phyloP scores from a whole-genome alignment of 2,888 invertebrate species.

The Lasioglossum marginatum region DNA sequence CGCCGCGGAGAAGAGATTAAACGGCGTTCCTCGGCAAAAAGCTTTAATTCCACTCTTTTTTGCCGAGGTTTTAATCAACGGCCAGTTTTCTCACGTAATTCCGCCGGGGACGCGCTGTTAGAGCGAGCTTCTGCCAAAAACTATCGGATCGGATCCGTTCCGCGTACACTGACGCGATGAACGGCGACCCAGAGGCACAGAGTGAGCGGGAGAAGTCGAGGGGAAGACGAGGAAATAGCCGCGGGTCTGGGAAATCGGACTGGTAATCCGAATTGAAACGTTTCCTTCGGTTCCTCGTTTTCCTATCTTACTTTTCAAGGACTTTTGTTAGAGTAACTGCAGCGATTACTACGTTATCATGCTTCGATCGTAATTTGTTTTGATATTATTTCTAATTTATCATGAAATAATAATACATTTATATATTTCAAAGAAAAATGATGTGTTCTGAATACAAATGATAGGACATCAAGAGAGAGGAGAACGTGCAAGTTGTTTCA shows the following conservation, averaged over 20 bases:
- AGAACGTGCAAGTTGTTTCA: no score
- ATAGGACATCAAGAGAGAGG: no score
- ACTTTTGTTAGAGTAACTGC: neutral
- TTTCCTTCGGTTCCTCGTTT: slow-evolving; percentile 32
- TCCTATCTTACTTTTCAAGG: neutral
- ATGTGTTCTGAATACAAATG: no score
- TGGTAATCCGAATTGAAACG: slow-evolving; percentile 38
- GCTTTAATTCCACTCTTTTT: slow-evolving; percentile 65
- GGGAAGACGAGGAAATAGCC: neutral
- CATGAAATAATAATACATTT: no score
- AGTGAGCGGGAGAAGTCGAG: neutral
- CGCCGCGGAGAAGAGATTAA: slow-evolving; percentile 52
- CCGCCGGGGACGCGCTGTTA: slow-evolving; percentile 46
- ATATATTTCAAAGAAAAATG: no score
- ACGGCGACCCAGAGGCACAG: neutral
- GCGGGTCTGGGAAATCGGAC: slow-evolving; percentile 29
- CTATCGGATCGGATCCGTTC: slow-evolving; percentile 51
- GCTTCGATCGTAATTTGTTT: no score
- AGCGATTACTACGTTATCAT: no score
- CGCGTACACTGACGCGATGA: slow-evolving; percentile 15
- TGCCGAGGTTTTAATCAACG: slow-evolving; percentile 68
- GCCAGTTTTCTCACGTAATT: slow-evolving; percentile 61
- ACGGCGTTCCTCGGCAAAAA: slow-evolving; percentile 47
- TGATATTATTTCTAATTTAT: no score
- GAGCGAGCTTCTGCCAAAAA: slow-evolving; percentile 56